Evolutionary conservation across 2,888 invertebrate genomes (phyloP).

Genomic region (Cynaeus angustus): DNA sequence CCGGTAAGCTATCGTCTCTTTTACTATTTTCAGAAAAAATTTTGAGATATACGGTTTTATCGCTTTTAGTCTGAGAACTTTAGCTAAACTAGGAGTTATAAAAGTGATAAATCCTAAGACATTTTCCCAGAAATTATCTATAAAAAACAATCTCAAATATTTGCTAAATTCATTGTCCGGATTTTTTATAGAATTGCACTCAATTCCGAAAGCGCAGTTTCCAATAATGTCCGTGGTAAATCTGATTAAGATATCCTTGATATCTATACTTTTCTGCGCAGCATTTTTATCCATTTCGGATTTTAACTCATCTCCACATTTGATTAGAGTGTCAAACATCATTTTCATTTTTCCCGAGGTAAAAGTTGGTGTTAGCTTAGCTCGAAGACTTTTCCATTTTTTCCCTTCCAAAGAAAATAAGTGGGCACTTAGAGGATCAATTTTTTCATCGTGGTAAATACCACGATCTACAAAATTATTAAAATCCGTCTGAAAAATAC

Average conservation of each 20-base stretch:
- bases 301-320: slow-evolving; percentile 28
- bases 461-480: slow-evolving; percentile 63
- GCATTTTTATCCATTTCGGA: slow-evolving; percentile 33
- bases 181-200: slow-evolving; percentile 73
- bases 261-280: slow-evolving; percentile 24
- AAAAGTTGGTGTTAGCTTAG: slow-evolving; percentile 37
- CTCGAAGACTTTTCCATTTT: slow-evolving; percentile 33
- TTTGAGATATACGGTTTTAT: slow-evolving; percentile 38
- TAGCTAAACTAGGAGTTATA: slow-evolving; percentile 30
- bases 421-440: slow-evolving; percentile 49
- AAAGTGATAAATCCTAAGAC: slow-evolving; percentile 33
- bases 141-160: slow-evolving; percentile 26
- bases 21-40: slow-evolving; percentile 61
- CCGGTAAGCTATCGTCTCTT: slow-evolving; percentile 67
- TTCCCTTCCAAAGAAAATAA: slow-evolving; percentile 43
- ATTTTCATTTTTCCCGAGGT: slow-evolving; percentile 35
- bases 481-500: slow-evolving; percentile 64
- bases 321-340: slow-evolving; percentile 29
- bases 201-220: slow-evolving; percentile 66
- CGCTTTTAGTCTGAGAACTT: slow-evolving; percentile 8
- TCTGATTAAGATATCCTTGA: slow-evolving; percentile 39
- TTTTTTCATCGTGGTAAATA: slow-evolving; percentile 42
- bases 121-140: slow-evolving; percentile 19
- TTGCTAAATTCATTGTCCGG: slow-evolving; percentile 71
- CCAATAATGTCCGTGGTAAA: slow-evolving; percentile 48